These are phyloP conservation scores for Beris chalybata DNA, from an alignment of 2,888 invertebrate genomes.

Conservation along the genomic window DNA sequence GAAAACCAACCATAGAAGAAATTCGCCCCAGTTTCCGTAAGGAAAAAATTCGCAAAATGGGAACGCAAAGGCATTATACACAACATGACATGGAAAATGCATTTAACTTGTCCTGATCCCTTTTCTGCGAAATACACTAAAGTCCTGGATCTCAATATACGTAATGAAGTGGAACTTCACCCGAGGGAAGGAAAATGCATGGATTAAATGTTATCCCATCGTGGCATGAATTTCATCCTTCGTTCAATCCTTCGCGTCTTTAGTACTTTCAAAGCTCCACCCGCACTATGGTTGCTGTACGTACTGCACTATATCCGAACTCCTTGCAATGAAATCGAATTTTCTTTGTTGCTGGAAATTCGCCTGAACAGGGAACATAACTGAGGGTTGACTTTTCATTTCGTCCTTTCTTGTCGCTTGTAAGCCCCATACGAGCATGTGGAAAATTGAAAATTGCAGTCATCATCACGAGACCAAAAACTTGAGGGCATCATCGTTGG, in stretches of 20 bases:
- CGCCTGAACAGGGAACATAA: neutral
- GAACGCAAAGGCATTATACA: neutral
- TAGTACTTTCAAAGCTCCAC: too few species aligned
- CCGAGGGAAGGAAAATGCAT: too few species aligned
- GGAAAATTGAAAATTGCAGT: conserved; percentile 23
- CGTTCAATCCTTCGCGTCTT: too few species aligned
- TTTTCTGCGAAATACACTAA: neutral
- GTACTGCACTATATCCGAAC: neutral
- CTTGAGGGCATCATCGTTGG: neutral
- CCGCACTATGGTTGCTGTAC: too few species aligned
- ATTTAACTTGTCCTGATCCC: conserved; percentile 14
- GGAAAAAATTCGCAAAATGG: conserved; percentile 1
- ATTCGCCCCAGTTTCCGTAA: too few species aligned
- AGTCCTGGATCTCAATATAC: too few species aligned
- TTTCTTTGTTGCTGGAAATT: conserved; percentile 22
- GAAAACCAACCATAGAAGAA: too few species aligned
- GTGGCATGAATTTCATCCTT: too few species aligned
- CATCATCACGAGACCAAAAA: conserved; percentile 19
- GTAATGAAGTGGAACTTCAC: too few species aligned
- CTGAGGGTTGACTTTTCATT: conserved; percentile 1
- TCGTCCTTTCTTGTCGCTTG: neutral
- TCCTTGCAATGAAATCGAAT: conserved; percentile 21
- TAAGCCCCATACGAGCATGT: neutral
- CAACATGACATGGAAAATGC: conserved; percentile 15
- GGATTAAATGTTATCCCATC: too few species aligned